phyloP scores from a whole-genome alignment of 1,140 invertebrate species.

The Leptinotarsa defecta region DNA sequence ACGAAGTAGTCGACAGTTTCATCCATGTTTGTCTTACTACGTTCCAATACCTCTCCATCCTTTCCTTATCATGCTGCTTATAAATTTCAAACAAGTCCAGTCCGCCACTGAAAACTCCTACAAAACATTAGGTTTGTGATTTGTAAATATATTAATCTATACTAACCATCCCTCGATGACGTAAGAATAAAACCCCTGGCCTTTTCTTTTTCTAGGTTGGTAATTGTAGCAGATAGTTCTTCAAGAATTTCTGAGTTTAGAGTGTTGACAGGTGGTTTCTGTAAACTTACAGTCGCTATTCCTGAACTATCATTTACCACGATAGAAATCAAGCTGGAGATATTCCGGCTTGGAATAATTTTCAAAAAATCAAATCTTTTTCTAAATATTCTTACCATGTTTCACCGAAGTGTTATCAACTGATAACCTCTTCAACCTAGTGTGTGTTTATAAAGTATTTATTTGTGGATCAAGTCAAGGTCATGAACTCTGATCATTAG shows the following conservation, averaged over 20 bases:
- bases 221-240: neutral
- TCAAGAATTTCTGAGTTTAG: neutral
- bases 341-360: neutral
- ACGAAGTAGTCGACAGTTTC: neutral
- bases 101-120: slow-evolving; percentile 1
- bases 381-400: neutral
- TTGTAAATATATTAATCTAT: neutral
- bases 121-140: neutral
- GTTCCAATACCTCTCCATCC: neutral
- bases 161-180: neutral
- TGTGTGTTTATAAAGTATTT: no score
- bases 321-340: neutral
- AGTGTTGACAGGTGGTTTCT: neutral
- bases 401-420: neutral
- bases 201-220: neutral
- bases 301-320: neutral
- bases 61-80: neutral
- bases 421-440: no score
- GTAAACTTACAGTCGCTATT: neutral
- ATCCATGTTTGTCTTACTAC: neutral
- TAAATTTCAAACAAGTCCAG: neutral
- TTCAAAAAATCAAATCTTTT: neutral
- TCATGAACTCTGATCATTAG: no score
- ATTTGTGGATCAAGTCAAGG: no score
- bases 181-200: neutral